Evolutionary conservation across 2,113 vertebrate species (phyloP), one percentile per base, ranked within the genome.

Genomic region (Centrocercus urophasianus): DNA sequence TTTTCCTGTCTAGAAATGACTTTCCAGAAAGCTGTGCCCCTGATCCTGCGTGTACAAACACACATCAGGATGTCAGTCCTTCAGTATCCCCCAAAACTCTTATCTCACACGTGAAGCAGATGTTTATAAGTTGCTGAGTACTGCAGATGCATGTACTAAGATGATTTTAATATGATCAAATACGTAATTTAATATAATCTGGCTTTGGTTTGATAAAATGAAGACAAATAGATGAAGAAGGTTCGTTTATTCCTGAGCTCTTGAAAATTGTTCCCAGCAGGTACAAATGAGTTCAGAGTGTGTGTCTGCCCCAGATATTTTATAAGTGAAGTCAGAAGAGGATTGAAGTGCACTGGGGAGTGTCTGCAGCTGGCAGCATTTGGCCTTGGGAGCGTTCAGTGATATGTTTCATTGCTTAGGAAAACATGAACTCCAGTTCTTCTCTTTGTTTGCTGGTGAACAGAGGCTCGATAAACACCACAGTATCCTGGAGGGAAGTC

Each of bases 21-120:
- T 93, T 74, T 65, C 38, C 54, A 50, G 67, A 74, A 67, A 93
- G 38, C 52, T 60, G 83, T 86, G 61, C 30, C 56, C 88, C 42
- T 66, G 27, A 71, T 90, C 73, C 65, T 74, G 28, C 50, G 6
- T 34, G 16, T 45, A 34, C 50, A 61, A 54, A 77, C 65, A 66
- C 45, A 54, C 25, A 16, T 0, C 1, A 74, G 34, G 52, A 15
- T 1, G 3, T 38, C 15, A 34, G 52, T 27, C 48, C 36, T 79
- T 86, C 48, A 83, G 25, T 59, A 88, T 48, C 22, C 8, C 24
- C 50, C 50, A 6, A 69, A 84, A 18, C 43, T 57, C 48, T 70
- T 40, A 73, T n/a, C 40, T 73, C 78, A 70, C 34, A 30, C 38
- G 63, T 36, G 54, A 81, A 91, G 13, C 47, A 20, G 28, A 10